phyloP scores from a whole-genome alignment of 2,888 invertebrate species.

The Perizoma flavofasciatum region DNA sequence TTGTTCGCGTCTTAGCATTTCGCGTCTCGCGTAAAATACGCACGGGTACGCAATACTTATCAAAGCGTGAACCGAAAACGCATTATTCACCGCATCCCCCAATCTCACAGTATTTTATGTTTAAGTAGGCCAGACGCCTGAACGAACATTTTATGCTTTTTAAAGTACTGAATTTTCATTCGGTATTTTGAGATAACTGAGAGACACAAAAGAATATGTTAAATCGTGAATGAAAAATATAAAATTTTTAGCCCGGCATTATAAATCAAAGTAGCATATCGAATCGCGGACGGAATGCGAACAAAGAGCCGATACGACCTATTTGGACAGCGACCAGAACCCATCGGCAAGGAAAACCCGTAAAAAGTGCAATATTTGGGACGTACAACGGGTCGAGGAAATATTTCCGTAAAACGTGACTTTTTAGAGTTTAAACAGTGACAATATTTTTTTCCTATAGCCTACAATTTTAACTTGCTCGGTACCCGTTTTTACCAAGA shows the following conservation, averaged over 20 bases:
- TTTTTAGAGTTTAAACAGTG: neutral
- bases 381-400: constrained; percentile 1
- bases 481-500: no score
- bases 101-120: neutral
- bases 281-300: constrained; percentile 22
- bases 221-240: neutral
- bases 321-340: constrained; percentile 45
- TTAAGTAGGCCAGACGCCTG: no score
- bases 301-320: constrained; percentile 45
- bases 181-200: no score
- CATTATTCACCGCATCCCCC: neutral
- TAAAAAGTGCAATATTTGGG: constrained; percentile 26
- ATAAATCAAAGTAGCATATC: constrained; percentile 37
- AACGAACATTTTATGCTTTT: no score
- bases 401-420: constrained; percentile 5
- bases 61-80: neutral
- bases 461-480: no score
- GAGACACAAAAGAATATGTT: neutral
- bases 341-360: constrained; percentile 25
- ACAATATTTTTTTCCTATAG: no score
- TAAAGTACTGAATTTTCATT: no score
- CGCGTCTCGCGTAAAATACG: constrained; percentile 2
- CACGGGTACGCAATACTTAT: no score
- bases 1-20: constrained; percentile 12
- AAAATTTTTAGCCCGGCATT: constrained; percentile 10